These are phyloP conservation scores for Spea bombifrons DNA, from an alignment of 2,113 vertebrate genomes.

Conservation along the genomic window DNA sequence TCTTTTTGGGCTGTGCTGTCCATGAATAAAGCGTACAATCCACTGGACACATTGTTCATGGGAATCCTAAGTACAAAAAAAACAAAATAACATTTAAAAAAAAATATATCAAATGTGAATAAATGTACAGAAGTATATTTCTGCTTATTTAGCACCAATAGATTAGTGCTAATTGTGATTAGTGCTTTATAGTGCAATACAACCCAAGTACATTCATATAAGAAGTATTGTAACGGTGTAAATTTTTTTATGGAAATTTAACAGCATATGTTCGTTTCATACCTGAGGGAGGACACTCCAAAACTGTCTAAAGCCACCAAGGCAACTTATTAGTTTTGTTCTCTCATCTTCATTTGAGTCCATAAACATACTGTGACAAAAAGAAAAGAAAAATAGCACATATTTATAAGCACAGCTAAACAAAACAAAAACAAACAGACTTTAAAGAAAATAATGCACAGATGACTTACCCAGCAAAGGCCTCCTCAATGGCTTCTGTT, in stretches of 20 bases:
- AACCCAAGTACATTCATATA: no score
- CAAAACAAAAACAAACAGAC: not conserved
- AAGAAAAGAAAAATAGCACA: constrained; percentile 12
- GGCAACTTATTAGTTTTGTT: constrained; percentile 90
- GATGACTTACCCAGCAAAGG: constrained; percentile 88
- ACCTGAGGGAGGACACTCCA: constrained; percentile 93
- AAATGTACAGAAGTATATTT: no score
- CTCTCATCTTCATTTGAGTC: constrained; percentile 93
- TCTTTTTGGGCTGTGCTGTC: constrained; percentile 94
- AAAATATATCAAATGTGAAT: not conserved
- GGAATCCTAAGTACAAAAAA: constrained; percentile 76
- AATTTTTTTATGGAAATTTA: not conserved
- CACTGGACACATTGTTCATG: constrained; percentile 97
- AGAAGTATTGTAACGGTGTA: no score
- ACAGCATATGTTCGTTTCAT: constrained; percentile 36
- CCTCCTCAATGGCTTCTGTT: constrained; percentile 96
- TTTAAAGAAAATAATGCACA: not conserved
- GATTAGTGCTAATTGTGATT: no score
- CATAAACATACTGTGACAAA: constrained; percentile 88
- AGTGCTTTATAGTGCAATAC: no score
- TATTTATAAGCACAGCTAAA: no score
- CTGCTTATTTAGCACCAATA: no score
- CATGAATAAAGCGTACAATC: constrained; percentile 94
- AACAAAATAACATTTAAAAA: no score
- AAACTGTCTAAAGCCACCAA: constrained; percentile 90